Base-by-base conservation (phyloP, 2,797 vertebrate species). In the Parambassis ranga region DNA sequence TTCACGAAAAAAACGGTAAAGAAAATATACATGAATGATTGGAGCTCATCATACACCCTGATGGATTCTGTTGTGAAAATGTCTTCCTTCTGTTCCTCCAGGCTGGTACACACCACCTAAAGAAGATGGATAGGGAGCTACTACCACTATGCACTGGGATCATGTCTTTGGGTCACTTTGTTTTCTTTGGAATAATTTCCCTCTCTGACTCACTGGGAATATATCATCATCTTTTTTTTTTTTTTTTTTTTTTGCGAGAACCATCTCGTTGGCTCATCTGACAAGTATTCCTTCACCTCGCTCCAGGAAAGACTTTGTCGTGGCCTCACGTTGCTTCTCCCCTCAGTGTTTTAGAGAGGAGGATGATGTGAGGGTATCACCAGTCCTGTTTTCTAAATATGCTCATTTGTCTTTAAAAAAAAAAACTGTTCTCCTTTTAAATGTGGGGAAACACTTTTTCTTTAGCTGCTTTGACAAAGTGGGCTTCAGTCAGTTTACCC, bases 51-150 rank as follows among this genome's bases (percentile, higher is more conserved):
- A 10, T 26, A 15, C 22, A 26, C 23, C 10, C 9, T 42, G 43
- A 11, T 23, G 42, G 9, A 26, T 26, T 39, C 43, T 16, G 39
- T 42, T 26, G 39, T 43, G 43, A 43, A 26, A 10, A n/a, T n/a
- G n/a, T n/a, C n/a, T n/a, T 30, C 26, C 79, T 2, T 76, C 16
- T 64, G 22, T 65, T 47, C 47, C 36, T 49, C 2, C 66, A 98
- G 96, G 96, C 84, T 98, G 96, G 96, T 97, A 97, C 89, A 98
- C 96, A 73, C 96, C 96, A 82, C 96, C 96, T 1, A 98, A 98
- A 87, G 95, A 98, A 93, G 96, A 98, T 27, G 96, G 96, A 82
- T 98, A 98, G 88, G 71, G 78, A 83, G 43, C 49, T 16, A 0
- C 68, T 30, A 38, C 66, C 69, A 61, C 71, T 83, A 84, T 87